Evolutionary conservation across 2,113 vertebrate genomes (phyloP).

Genomic region (Callocephalon fimbriatum): DNA sequence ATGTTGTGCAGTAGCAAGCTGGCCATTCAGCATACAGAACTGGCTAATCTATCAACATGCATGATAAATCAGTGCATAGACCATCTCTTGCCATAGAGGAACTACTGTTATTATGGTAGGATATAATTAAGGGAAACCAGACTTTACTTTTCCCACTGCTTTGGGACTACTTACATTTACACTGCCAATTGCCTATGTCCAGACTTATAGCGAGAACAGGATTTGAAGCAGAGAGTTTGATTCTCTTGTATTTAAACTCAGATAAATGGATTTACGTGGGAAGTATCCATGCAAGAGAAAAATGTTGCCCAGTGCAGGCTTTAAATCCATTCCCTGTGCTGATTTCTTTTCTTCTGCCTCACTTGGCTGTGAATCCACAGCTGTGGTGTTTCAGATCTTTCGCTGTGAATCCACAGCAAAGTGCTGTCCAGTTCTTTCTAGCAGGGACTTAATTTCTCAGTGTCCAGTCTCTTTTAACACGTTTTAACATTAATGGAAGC

Average conservation of each 20-base stretch:
- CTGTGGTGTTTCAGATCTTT: neutral
- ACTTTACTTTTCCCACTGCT: neutral
- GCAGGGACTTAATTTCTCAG: neutral
- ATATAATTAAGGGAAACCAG: neutral
- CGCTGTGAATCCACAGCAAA: neutral
- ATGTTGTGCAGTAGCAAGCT: neutral
- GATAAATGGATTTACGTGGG: neutral
- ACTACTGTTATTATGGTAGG: neutral
- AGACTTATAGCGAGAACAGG: neutral
- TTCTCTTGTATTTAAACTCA: neutral
- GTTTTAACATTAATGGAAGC: constrained; percentile 28
- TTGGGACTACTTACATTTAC: neutral
- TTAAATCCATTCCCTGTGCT: neutral
- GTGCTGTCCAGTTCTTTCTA: neutral
- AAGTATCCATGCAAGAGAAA: neutral
- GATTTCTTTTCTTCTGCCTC: neutral
- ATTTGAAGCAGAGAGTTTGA: neutral
- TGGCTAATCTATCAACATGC: neutral
- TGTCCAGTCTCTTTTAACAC: neutral
- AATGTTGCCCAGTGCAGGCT: neutral
- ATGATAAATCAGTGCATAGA: neutral
- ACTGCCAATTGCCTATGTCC: neutral
- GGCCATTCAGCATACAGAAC: neutral
- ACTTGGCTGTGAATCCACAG: neutral
- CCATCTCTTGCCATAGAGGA: neutral